Base-by-base conservation (phyloP, 2,888 invertebrate species). In the Cephus pulcher region DNA sequence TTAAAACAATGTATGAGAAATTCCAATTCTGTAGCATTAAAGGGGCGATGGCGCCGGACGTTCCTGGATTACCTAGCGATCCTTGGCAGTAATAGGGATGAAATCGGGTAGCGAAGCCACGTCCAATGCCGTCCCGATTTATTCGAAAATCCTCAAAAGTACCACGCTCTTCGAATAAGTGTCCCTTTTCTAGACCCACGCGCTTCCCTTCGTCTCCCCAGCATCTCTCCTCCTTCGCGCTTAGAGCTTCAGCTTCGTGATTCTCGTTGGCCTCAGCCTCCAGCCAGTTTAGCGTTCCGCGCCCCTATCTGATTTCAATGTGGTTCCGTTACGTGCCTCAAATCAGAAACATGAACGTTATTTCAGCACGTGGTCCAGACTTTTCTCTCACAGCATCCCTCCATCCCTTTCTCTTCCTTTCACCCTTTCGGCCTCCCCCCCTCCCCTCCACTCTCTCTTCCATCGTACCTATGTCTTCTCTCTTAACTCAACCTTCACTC, bases 251-350 rank as follows among this genome's bases (percentile, higher is more conserved):
- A 33, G 32, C 71, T 71, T 71, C 71, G 32, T 15, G 71, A 33
- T 70, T 76, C 81, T 74, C 56, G 73, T 73, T 15, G 73, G 15
- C 73, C 69, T 37, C 35, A 34, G 34, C 33, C 71, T 71, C 9
- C 78, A 88, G 88, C 85, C 87, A 86, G 89, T 88, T 89, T 88
- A 87, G 86, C 86, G 86, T 87, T 85, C 86, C 82, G 85, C 86
- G 82, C 84, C 85, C 85, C 87, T 88, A 88, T 89, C 88, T 86
- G 88, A 90, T 90, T 90, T 90, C 90, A 90, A 90, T 89, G 89
- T 88, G 88, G 87, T 88, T 88, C 88, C 85, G 86, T 88, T 90
- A 90, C 90, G 89, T 90, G 90, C 88, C 84, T 86, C 87, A 88
- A 90, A 90, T 90, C 87, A 90, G 88, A 90, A 90, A 89, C 88